Evolutionary conservation across 2,888 invertebrate genomes (phyloP).

Genomic region (Harpalus rubripes): DNA sequence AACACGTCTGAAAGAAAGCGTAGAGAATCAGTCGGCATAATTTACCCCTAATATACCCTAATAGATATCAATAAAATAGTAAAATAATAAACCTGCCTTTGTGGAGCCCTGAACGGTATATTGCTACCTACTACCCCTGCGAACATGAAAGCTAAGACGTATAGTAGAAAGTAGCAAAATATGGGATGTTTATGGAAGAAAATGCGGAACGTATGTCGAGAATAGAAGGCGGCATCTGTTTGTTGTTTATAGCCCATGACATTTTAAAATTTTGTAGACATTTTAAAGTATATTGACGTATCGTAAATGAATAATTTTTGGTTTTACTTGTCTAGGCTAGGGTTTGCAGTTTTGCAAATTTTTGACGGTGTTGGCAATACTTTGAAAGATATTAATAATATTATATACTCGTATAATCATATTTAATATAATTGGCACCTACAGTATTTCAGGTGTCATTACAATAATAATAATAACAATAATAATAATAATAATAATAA

Average conservation of each 20-base stretch:
- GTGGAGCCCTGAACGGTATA: conserved; percentile 38
- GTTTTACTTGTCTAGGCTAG: background rate
- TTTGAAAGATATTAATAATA: too few species aligned
- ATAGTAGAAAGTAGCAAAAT: background rate
- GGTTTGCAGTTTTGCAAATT: conserved; percentile 13
- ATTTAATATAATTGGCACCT: too few species aligned
- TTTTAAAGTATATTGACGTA: conserved; percentile 42
- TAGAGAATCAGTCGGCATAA: conserved; percentile 59
- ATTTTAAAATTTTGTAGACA: conserved; percentile 12
- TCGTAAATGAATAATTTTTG: conserved; percentile 53
- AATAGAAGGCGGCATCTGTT: conserved; percentile 26
- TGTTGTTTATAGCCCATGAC: conserved; percentile 50
- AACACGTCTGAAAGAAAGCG: conserved; percentile 34
- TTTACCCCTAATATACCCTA: conserved; percentile 62
- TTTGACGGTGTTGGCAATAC: background rate
- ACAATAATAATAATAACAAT: too few species aligned
- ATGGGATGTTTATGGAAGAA: conserved; percentile 16
- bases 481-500: too few species aligned
- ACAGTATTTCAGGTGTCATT: too few species aligned
- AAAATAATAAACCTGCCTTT: conserved; percentile 62
- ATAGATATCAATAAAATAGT: conserved; percentile 65
- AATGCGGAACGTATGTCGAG: conserved; percentile 12
- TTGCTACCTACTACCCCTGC: conserved; percentile 50
- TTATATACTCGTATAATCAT: too few species aligned
- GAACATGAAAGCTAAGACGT: conserved; percentile 29